phyloP scores from a whole-genome alignment of 1,140 invertebrate species.

The Camponotus pennsylvanicus region DNA sequence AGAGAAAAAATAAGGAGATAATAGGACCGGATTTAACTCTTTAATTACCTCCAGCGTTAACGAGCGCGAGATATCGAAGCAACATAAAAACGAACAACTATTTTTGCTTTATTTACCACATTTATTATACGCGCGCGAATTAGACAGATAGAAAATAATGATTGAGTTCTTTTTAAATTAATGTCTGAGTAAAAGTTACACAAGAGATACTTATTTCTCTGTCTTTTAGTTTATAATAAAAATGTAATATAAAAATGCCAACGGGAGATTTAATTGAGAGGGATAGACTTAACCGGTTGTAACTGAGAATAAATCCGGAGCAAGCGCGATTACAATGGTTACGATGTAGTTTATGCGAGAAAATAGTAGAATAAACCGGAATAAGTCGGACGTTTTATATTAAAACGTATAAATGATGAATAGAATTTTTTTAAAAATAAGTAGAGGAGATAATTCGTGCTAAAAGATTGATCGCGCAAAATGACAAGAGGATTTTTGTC shows the following conservation, averaged over 20 bases:
- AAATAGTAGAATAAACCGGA: not conserved
- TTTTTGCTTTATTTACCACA: not conserved
- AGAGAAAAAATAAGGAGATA: slow-evolving; percentile 5
- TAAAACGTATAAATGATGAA: not conserved
- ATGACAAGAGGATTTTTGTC: not conserved
- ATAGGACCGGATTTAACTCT: slow-evolving; percentile 24
- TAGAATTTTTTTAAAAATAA: not conserved
- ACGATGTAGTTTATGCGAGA: not conserved
- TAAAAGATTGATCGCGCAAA: not conserved
- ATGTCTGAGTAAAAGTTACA: not conserved
- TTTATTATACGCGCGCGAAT: slow-evolving; percentile 2
- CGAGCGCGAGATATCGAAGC: not conserved
- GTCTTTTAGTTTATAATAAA: not conserved
- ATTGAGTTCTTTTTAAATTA: not conserved
- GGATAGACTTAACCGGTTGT: not conserved
- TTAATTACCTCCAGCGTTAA: slow-evolving; percentile 1
- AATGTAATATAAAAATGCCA: slow-evolving; percentile 13
- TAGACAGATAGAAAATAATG: not conserved
- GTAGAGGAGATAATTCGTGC: not conserved
- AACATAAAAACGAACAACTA: not conserved
- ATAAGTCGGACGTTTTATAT: slow-evolving; percentile 16
- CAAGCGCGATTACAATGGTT: slow-evolving; percentile 15
- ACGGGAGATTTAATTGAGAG: not conserved
- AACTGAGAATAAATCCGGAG: slow-evolving; percentile 20
- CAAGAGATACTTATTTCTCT: not conserved